Conservation (phyloP, 2,113 vertebrate genomes). For the Cephalopterus ornatus region DNA sequence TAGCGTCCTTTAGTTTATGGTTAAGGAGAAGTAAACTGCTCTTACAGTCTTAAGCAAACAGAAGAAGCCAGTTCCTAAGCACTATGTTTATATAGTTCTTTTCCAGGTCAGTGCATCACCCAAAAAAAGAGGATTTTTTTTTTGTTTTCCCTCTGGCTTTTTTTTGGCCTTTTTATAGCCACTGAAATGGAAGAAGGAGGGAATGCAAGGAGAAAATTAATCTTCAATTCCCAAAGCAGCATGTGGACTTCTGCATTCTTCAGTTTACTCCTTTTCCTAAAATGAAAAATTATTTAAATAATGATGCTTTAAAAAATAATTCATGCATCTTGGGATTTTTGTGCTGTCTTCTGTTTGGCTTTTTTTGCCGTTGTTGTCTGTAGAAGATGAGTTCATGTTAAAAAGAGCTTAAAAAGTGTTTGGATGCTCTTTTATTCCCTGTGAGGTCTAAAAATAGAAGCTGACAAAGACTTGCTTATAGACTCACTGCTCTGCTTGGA, state of each 20-base stretch:
- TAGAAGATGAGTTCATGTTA: not conserved
- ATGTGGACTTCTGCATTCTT: not conserved
- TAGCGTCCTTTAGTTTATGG: not conserved
- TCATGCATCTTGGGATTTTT: not conserved
- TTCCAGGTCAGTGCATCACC: not conserved
- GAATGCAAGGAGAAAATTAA: not conserved
- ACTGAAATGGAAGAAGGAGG: not conserved
- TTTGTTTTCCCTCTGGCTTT: not conserved
- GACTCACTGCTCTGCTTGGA: not conserved
- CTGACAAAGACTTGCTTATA: not conserved
- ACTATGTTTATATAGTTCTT: not conserved
- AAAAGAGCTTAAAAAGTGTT: not conserved
- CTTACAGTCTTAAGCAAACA: not conserved
- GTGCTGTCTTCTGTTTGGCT: not conserved
- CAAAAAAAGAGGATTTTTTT: not conserved
- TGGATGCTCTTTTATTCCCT: not conserved
- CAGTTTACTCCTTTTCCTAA: not conserved
- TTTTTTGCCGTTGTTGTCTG: not conserved
- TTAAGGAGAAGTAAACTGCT: not conserved
- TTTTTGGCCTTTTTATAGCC: not conserved
- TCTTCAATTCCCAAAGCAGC: not conserved
- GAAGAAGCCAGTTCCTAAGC: not conserved
- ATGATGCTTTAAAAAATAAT: not conserved
- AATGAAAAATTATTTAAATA: not conserved
- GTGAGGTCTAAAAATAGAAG: not conserved